Conservation (phyloP, 2,797 vertebrate genomes). For the Syngnathus rostellatus region DNA sequence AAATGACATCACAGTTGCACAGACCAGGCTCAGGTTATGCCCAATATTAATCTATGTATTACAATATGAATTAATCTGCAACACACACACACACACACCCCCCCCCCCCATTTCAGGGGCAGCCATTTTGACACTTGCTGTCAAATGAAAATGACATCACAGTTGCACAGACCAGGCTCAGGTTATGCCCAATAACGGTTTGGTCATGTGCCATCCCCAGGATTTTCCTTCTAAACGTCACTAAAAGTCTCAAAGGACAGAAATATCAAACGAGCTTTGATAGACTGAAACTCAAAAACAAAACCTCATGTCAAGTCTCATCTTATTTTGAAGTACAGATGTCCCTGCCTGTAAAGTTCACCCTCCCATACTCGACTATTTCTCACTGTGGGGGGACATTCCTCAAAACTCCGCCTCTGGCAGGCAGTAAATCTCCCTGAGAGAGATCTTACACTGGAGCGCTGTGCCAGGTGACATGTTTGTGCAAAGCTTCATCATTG, state of each 20-base stretch:
- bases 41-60: too few relatives aligned
- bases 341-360: slow-evolving; percentile 33
- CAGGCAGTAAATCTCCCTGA: slow-evolving; percentile 58
- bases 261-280: slow-evolving; percentile 4
- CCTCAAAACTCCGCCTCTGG: slow-evolving; percentile 56
- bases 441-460: slow-evolving; percentile 31
- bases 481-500: not conserved
- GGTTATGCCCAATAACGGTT: too few relatives aligned
- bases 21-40: not conserved
- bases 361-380: slow-evolving; percentile 36
- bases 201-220: too few relatives aligned
- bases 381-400: slow-evolving; percentile 62
- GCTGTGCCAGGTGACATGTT: slow-evolving; percentile 29
- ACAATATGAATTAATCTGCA: too few relatives aligned
- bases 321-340: slow-evolving; percentile 46
- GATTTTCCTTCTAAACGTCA: slow-evolving; percentile 18
- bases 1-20: too few relatives aligned
- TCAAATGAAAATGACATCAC: too few relatives aligned
- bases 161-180: too few relatives aligned
- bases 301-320: slow-evolving; percentile 32
- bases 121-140: too few relatives aligned
- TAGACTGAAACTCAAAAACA: slow-evolving; percentile 1
- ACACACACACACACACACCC: too few relatives aligned
- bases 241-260: slow-evolving; percentile 22
- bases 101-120: too few relatives aligned